These are phyloP conservation scores for Drosophila melanosoma DNA, from an alignment of 2,888 invertebrate species.

Conservation along the genomic window DNA sequence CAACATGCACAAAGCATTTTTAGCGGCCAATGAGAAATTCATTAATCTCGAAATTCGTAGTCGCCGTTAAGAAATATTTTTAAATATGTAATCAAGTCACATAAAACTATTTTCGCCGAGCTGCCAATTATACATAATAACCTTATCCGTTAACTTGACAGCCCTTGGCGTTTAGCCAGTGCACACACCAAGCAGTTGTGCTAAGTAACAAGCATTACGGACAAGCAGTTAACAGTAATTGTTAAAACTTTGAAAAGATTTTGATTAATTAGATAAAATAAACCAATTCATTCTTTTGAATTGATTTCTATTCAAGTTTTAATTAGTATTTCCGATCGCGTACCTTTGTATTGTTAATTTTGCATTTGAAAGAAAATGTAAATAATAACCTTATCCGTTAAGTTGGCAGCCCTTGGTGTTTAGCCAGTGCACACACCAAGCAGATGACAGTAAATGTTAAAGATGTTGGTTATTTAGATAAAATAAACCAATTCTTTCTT, in stretches of 20 bases:
- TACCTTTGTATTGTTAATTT: too few species aligned
- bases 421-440: slow-evolving; percentile 24
- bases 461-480: not conserved
- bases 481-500: not conserved
- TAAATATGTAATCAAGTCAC: not conserved
- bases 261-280: not conserved
- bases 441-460: too few species aligned
- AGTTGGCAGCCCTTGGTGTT: slow-evolving; percentile 23
- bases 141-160: slow-evolving; percentile 17
- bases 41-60: slow-evolving; percentile 77
- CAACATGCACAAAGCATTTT: slow-evolving; percentile 82
- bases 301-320: not conserved
- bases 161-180: slow-evolving; percentile 2
- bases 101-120: not conserved
- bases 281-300: not conserved
- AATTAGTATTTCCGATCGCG: not conserved
- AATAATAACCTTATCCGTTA: not conserved
- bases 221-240: not conserved
- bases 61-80: not conserved
- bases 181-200: slow-evolving; percentile 16
- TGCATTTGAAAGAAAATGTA: too few species aligned
- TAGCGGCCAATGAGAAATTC: slow-evolving; percentile 73
- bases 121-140: not conserved
- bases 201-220: slow-evolving; percentile 1
- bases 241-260: not conserved